Evolutionary conservation across 2,113 vertebrate genomes (phyloP), one percentile per base, ranked within the genome.

Genomic region (Xiphophorus couchianus): DNA sequence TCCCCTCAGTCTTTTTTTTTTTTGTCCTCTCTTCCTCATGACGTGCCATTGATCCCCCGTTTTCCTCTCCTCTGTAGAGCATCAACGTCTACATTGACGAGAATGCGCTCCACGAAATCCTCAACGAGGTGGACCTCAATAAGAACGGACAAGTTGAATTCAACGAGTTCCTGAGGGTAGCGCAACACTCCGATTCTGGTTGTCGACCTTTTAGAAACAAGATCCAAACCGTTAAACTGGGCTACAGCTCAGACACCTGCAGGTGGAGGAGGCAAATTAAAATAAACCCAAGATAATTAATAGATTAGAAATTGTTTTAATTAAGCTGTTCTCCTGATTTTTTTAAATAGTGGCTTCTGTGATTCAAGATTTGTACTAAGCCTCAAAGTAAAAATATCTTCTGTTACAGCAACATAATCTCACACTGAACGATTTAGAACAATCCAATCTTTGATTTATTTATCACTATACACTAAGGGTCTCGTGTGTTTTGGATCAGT

Each of bases 111-210:
- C 97, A 98, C 60, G 98, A 99, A 62, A 99, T 99, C 85, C 95
- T 99, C 17, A 97, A 94, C 4, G 97, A 99, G 81, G 98, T 99
- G 69, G 98, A 99, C 81, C 94, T 99, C 72, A 99, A 99, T 93
- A 99, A 99, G 74, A 99, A 99, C 0, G 98, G 98, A n/a, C 97
- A 99, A 78, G 96, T 99, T 29, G 98, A 99, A 83, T 94, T 99
- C 65, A 94, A 96, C 61, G 97, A 99, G 88, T 99, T 98, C 89
- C 84, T 99, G 88, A 96, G 97, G 96, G 96, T 98, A 60, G 22
- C 2, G 7, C 22, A 58, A n/a, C 51, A n/a, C 10, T 48, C 44
- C 19, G 17, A 48, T 48, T 48, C 44, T 19, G 44, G 4, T 5
- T 19, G 5, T 48, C 17, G 4, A 48, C 44, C 44, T 48, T 37